Percentiles rank a stretch among this genome's conserved stretches.
phyloP scores from a whole-genome alignment of 2,113 vertebrate genomes.

The Lophius piscatorius region DNA sequence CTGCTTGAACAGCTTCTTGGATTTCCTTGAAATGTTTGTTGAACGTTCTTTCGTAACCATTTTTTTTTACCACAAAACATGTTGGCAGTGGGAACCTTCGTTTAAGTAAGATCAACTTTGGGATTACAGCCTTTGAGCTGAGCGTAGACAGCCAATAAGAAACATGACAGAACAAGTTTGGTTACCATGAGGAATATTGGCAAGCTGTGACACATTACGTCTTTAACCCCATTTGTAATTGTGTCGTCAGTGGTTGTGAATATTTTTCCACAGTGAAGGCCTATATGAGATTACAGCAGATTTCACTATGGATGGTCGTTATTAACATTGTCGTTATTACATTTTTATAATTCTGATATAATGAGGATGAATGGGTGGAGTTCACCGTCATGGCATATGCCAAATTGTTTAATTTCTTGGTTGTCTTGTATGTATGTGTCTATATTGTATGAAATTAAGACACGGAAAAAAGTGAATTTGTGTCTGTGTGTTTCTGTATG shows the following conservation, averaged over 20 bases:
- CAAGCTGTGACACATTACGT: conserved; percentile 34
- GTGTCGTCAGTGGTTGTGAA: conserved; percentile 3
- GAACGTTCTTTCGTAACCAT: neutral
- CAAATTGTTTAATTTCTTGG: too few relatives aligned
- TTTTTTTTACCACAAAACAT: neutral
- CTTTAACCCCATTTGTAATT: conserved; percentile 15
- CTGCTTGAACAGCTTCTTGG: too few relatives aligned
- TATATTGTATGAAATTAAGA: neutral
- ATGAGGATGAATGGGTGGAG: neutral
- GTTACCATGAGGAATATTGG: conserved; percentile 29
- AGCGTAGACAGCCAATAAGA: conserved; percentile 21
- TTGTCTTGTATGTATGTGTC: neutral
- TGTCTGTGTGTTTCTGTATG: conserved; percentile 43
- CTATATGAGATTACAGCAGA: neutral
- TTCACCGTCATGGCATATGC: neutral
- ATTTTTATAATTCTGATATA: neutral
- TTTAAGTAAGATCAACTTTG: conserved; percentile 16
- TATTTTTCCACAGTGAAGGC: neutral
- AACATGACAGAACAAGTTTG: conserved; percentile 53
- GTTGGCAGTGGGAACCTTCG: neutral
- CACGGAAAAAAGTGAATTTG: conserved; percentile 19
- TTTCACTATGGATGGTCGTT: neutral
- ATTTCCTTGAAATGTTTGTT: too few relatives aligned
- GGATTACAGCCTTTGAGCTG: conserved; percentile 23
- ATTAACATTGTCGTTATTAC: neutral